Evolutionary conservation across 2,797 vertebrate genomes (phyloP).

Genomic region (Malurus leucopterus): DNA sequence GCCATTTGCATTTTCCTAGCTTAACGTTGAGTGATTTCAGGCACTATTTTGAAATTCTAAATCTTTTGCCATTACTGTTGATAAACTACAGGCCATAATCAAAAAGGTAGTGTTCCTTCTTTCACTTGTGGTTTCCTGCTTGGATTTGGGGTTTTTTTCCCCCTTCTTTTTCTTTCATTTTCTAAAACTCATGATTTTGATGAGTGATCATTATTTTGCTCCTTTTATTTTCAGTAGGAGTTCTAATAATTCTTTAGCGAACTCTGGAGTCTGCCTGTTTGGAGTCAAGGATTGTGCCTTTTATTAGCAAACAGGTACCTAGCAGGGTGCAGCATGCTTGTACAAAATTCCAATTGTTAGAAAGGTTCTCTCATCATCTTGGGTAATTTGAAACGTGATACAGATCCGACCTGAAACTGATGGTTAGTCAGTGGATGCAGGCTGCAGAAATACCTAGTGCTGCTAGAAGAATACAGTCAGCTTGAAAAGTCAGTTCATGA

Average conservation of each 20-base stretch:
- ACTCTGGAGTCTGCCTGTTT: slow-evolving; percentile 74
- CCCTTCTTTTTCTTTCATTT: neutral
- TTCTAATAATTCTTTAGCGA: slow-evolving; percentile 20
- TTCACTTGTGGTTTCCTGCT: neutral
- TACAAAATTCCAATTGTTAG: slow-evolving; percentile 75
- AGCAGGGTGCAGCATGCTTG: slow-evolving; percentile 44
- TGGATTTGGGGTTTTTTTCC: fast-evolving
- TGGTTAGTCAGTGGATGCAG: neutral
- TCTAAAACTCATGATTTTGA: neutral
- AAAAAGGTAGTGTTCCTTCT: neutral
- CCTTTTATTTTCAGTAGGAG: neutral
- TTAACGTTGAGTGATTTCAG: neutral
- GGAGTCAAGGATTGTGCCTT: slow-evolving; percentile 72
- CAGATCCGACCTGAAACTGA: slow-evolving; percentile 41
- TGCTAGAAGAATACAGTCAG: neutral
- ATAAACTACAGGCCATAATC: neutral
- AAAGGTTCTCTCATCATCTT: slow-evolving; percentile 15
- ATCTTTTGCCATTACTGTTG: neutral
- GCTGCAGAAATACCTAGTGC: neutral
- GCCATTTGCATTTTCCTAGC: neutral
- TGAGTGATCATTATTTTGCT: neutral
- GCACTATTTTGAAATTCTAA: neutral
- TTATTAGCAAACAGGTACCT: slow-evolving; percentile 73
- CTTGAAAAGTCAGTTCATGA: neutral
- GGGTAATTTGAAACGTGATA: slow-evolving; percentile 60